Conservation (phyloP, 2,113 vertebrate species). For the Nibea albiflora region DNA sequence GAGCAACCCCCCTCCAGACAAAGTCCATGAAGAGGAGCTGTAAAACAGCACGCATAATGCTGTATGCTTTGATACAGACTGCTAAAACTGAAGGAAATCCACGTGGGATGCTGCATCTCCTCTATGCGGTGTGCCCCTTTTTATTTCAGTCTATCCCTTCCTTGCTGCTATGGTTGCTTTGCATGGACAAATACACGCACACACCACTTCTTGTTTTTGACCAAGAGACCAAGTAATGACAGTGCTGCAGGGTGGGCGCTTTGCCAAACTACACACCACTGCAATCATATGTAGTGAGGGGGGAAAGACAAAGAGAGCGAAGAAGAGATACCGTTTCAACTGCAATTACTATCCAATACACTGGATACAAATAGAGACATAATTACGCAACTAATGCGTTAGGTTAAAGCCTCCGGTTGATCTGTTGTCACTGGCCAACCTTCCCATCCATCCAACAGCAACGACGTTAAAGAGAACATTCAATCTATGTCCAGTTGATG, state of each 20-base stretch:
- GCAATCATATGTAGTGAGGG: conserved; percentile 66
- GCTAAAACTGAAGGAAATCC: conserved; percentile 4
- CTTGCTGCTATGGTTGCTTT: conserved; percentile 14
- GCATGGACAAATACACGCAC: background rate
- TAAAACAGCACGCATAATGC: conserved; percentile 31
- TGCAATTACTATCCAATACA: conserved; percentile 23
- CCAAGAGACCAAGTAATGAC: conserved; percentile 57
- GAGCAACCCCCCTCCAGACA: background rate
- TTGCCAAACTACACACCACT: conserved; percentile 75
- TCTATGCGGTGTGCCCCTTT: background rate
- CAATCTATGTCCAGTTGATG: background rate
- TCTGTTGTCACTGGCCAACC: conserved; percentile 21
- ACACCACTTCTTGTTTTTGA: conserved; percentile 44
- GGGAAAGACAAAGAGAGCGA: conserved; percentile 3
- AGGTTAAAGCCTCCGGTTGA: conserved; percentile 12
- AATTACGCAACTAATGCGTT: conserved; percentile 1
- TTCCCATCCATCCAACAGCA: background rate
- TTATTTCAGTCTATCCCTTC: conserved; percentile 13
- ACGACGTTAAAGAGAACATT: background rate
- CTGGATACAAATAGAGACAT: conserved; percentile 25
- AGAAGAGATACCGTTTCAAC: conserved; percentile 25
- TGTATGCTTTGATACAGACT: conserved; percentile 14
- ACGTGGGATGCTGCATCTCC: background rate
- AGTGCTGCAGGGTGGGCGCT: conserved; percentile 70
- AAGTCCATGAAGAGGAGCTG: conserved; percentile 3